phyloP scores from a whole-genome alignment of 2,888 invertebrate genomes.

The Bruchidius siliquastri region DNA sequence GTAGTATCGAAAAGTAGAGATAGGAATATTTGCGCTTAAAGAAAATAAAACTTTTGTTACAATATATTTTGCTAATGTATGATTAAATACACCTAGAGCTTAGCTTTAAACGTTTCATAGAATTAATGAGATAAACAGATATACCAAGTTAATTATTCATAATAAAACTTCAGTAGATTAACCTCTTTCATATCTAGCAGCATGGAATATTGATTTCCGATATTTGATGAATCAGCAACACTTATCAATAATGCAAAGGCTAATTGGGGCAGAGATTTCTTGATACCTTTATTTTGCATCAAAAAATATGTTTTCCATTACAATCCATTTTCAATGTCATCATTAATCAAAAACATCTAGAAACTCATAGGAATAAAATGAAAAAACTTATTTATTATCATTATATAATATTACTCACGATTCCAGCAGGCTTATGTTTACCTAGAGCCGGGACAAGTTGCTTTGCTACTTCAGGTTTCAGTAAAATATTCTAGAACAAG shows the following conservation, averaged over 20 bases:
- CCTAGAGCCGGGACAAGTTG: slow-evolving; percentile 32
- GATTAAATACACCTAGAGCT: neutral
- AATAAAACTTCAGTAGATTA: slow-evolving; percentile 3
- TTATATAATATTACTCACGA: slow-evolving; percentile 17
- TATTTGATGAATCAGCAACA: neutral
- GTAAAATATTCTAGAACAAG: slow-evolving; percentile 39
- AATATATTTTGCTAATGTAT: no score
- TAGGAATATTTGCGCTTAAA: no score
- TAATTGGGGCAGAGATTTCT: neutral
- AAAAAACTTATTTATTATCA: no score
- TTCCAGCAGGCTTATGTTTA: slow-evolving; percentile 18
- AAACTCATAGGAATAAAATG: no score
- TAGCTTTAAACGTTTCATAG: neutral
- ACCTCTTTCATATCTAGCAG: neutral
- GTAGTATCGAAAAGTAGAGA: no score
- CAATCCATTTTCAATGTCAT: no score
- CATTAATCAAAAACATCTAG: no score
- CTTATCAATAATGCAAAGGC: neutral
- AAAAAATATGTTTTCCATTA: no score
- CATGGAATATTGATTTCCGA: neutral
- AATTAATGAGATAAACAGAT: neutral
- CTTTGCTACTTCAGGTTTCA: slow-evolving; percentile 46
- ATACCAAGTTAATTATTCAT: slow-evolving; percentile 5
- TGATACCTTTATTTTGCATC: no score
- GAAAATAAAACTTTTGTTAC: no score